These are phyloP conservation scores for Zosterops lateralis DNA, from an alignment of 2,113 vertebrate species.

Conservation along the genomic window DNA sequence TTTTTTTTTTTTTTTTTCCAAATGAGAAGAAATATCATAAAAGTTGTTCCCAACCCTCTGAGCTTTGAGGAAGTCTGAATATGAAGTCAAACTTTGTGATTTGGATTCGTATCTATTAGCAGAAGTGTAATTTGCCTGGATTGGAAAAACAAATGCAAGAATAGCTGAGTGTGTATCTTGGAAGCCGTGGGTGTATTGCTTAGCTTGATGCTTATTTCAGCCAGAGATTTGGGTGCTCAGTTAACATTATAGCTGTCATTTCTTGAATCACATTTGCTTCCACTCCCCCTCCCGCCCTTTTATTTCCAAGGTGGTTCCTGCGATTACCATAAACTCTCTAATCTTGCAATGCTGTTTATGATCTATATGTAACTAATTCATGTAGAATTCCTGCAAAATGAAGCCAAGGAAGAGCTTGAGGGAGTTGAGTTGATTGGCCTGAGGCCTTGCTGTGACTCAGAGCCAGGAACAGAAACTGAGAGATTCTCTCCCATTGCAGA, in stretches of 20 bases:
- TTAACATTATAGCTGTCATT: background rate
- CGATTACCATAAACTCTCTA: background rate
- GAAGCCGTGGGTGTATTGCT: background rate
- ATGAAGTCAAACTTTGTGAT: background rate
- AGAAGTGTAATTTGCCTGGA: background rate
- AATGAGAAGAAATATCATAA: background rate
- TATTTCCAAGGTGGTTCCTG: conserved; percentile 11
- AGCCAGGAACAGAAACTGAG: background rate
- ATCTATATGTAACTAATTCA: background rate
- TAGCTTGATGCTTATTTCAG: conserved; percentile 18
- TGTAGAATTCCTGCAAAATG: background rate
- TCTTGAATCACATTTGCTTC: background rate
- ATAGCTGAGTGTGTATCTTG: conserved; percentile 19
- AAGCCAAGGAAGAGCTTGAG: background rate
- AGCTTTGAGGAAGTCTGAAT: background rate
- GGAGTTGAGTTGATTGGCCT: background rate
- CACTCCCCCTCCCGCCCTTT: background rate
- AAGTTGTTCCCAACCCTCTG: background rate
- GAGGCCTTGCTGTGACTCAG: background rate
- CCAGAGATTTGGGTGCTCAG: background rate
- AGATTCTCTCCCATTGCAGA: background rate
- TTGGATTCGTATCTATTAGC: background rate
- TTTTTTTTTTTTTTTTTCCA: background rate
- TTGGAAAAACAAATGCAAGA: conserved; percentile 28
- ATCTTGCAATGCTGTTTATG: background rate